Conservation (phyloP, 2,888 invertebrate species). For the Parasteatoda lunata region DNA sequence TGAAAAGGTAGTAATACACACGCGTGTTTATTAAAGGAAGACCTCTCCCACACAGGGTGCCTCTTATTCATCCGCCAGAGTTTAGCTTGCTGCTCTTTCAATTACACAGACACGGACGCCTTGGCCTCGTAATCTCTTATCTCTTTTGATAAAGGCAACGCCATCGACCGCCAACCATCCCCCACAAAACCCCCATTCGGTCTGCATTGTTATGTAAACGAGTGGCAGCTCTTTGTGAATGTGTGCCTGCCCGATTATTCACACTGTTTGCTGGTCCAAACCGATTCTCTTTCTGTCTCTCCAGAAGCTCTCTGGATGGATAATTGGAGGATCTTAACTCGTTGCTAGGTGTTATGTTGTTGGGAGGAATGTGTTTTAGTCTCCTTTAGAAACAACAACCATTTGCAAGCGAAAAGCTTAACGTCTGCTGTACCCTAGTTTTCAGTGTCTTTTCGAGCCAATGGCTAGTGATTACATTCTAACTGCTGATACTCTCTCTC, state of each 20-base stretch:
- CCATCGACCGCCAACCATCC: slow-evolving; percentile 7
- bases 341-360: not conserved
- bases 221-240: slow-evolving; percentile 35
- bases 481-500: too few species aligned
- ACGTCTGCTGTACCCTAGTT: not conserved
- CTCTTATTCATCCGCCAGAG: slow-evolving; percentile 32
- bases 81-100: slow-evolving; percentile 56
- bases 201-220: slow-evolving; percentile 62
- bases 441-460: not conserved
- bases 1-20: slow-evolving; percentile 8
- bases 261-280: slow-evolving; percentile 60
- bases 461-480: not conserved
- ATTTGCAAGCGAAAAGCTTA: not conserved
- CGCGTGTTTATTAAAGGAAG: slow-evolving; percentile 59
- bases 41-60: slow-evolving; percentile 1
- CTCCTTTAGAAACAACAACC: not conserved
- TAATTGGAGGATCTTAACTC: slow-evolving; percentile 33
- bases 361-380: not conserved
- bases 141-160: slow-evolving; percentile 42
- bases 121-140: slow-evolving; percentile 62
- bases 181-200: not conserved
- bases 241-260: slow-evolving; percentile 48
- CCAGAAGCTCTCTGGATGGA: not conserved
- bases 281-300: slow-evolving; percentile 4
- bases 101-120: slow-evolving; percentile 59